Conservation (phyloP, 2,113 vertebrate species). For the Cyanoliseus patagonus region DNA sequence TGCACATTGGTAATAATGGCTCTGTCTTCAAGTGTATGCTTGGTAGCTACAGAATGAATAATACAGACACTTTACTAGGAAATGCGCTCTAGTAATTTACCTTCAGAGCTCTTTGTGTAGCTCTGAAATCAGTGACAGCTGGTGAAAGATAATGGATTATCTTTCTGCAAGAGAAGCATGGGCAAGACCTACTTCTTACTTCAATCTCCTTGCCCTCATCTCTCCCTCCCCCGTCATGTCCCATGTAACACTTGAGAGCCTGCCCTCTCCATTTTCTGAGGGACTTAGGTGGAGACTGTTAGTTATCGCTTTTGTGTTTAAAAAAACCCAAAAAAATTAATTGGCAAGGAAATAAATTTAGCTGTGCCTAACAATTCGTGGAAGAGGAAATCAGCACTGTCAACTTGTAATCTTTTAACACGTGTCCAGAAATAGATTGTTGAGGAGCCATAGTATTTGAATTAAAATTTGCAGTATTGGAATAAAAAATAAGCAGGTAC, state of each 20-base stretch:
- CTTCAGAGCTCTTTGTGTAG: neutral
- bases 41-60: neutral
- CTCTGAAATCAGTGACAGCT: slow-evolving; percentile 70
- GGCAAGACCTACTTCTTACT: slow-evolving; percentile 72
- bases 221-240: slow-evolving; percentile 18
- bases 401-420: slow-evolving; percentile 26
- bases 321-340: neutral
- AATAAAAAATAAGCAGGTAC: neutral
- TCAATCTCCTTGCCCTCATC: slow-evolving; percentile 50
- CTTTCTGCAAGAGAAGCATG: slow-evolving; percentile 35
- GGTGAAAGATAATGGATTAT: slow-evolving; percentile 78
- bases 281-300: neutral
- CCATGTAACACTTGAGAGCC: slow-evolving; percentile 32
- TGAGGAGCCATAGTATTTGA: neutral
- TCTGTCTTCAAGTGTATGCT: neutral
- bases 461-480: neutral
- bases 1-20: neutral
- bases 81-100: neutral
- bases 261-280: neutral
- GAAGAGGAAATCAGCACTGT: slow-evolving; percentile 53
- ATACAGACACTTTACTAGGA: neutral
- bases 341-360: slow-evolving; percentile 52
- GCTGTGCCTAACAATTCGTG: slow-evolving; percentile 1
- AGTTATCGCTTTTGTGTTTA: neutral
- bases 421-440: slow-evolving; percentile 28